Conservation (phyloP, 2,888 invertebrate genomes). For the Athetis lepigone region DNA sequence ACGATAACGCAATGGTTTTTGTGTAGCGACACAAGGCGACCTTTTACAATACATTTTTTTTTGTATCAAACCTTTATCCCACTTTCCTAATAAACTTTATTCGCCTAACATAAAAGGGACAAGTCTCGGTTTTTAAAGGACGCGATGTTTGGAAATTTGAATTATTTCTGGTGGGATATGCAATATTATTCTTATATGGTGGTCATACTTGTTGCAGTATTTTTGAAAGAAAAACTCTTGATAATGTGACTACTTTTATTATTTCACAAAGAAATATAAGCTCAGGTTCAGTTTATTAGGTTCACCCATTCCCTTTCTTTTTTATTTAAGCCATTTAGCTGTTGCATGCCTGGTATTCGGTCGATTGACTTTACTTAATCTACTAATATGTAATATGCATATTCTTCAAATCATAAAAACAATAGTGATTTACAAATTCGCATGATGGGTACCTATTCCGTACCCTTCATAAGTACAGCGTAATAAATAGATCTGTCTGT, state of each 20-base stretch:
- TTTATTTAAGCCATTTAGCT: too few relatives aligned
- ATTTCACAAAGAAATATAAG: too few relatives aligned
- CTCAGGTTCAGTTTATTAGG: too few relatives aligned
- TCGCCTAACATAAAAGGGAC: conserved; percentile 76
- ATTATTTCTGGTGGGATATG: conserved; percentile 50
- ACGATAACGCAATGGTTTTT: conserved; percentile 84
- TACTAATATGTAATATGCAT: background rate
- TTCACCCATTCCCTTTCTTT: too few relatives aligned
- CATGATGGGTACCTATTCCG: conserved; percentile 7
- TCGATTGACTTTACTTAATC: too few relatives aligned
- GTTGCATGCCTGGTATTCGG: too few relatives aligned
- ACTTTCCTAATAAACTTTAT: conserved; percentile 89
- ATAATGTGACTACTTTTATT: too few relatives aligned
- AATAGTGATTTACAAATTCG: conserved; percentile 17
- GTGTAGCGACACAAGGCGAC: conserved; percentile 86
- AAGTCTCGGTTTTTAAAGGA: conserved; percentile 48
- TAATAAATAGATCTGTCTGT: conserved; percentile 49
- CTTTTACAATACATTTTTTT: conserved; percentile 85
- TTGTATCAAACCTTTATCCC: conserved; percentile 85
- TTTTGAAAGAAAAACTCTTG: background rate
- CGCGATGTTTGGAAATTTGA: conserved; percentile 52
- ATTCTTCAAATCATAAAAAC: conserved; percentile 17
- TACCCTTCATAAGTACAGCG: conserved; percentile 33
- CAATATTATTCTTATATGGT: conserved; percentile 8
- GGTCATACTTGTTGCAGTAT: conserved; percentile 8